Conservation (phyloP, 2,797 vertebrate genomes). For the Muraenolepis orangiensis region DNA sequence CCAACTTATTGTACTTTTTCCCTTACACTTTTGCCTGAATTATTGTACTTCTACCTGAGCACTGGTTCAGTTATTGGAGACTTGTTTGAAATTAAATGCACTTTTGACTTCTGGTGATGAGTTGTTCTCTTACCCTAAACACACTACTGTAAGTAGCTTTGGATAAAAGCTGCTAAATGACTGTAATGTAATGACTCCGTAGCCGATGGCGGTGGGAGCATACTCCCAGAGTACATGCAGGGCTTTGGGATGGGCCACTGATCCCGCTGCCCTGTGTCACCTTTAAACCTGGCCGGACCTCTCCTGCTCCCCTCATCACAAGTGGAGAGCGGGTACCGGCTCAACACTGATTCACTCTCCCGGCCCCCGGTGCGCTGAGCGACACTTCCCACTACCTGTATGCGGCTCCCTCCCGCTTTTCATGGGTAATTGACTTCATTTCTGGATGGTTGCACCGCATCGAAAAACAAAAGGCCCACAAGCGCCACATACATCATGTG, state of each 20-base stretch:
- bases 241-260: neutral
- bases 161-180: too few species aligned
- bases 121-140: too few species aligned
- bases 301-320: neutral
- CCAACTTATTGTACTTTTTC: too few species aligned
- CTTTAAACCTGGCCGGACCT: neutral
- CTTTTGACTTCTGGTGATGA: too few species aligned
- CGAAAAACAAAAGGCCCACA: conserved; percentile 50
- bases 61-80: too few species aligned
- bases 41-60: too few species aligned
- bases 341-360: neutral
- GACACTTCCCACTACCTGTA: conserved; percentile 21
- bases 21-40: too few species aligned
- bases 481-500: conserved; percentile 53
- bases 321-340: too few species aligned
- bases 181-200: too few species aligned
- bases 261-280: neutral
- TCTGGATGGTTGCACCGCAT: conserved; percentile 53
- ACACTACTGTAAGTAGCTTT: too few species aligned
- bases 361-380: conserved; percentile 20
- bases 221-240: neutral
- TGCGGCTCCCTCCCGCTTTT: conserved; percentile 25
- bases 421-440: conserved; percentile 64
- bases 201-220: neutral
- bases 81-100: too few species aligned